These are phyloP conservation scores for Selene dorsalis DNA, from an alignment of 2,797 vertebrate species.

Conservation along the genomic window DNA sequence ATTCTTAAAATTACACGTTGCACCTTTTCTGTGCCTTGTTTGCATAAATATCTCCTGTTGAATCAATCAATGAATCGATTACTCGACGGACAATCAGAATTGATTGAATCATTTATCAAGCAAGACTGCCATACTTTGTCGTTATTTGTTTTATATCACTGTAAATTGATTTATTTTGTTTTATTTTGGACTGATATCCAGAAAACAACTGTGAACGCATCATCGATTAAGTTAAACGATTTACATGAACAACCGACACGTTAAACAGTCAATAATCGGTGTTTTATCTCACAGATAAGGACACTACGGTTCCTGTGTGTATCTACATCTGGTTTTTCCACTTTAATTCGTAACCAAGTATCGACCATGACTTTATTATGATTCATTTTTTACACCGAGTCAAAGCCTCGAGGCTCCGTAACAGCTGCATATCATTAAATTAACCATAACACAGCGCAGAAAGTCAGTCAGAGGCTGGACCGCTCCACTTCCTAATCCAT, in stretches of 20 bases:
- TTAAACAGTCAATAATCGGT: background rate
- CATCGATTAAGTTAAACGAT: background rate
- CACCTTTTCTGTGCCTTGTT: no score
- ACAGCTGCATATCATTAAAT: conserved; percentile 21
- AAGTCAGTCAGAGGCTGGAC: background rate
- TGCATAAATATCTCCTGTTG: background rate
- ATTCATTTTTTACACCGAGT: background rate
- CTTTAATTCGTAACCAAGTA: background rate
- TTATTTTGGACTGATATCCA: background rate
- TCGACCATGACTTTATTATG: background rate
- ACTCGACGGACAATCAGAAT: background rate
- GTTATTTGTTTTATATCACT: no score
- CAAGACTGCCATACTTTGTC: background rate
- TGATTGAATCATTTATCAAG: background rate
- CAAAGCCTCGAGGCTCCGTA: background rate
- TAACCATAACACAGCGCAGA: background rate
- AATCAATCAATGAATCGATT: background rate
- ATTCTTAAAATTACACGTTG: background rate
- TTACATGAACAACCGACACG: background rate
- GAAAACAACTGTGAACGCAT: background rate
- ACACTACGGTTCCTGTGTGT: background rate
- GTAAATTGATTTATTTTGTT: background rate
- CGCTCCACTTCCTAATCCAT: background rate
- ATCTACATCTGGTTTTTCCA: background rate
- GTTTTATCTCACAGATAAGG: background rate